Conservation (phyloP, 2,888 invertebrate species). For the Ectemnius cavifrons region DNA sequence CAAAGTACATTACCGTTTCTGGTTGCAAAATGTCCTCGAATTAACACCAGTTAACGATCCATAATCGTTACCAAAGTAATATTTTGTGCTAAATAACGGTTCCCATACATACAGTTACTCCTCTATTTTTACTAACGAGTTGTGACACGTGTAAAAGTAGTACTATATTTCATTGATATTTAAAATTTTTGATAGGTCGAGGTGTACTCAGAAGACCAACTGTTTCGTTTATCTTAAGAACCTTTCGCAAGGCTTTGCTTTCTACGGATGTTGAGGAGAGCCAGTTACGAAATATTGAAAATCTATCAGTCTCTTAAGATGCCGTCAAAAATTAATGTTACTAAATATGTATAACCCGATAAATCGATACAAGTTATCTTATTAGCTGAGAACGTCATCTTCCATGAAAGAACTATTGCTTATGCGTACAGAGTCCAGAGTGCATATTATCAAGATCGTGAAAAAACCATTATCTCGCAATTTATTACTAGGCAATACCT, state of each 20-base stretch:
- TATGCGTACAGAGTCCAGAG: no score
- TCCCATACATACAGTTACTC: slow-evolving; percentile 45
- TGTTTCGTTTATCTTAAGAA: slow-evolving; percentile 14
- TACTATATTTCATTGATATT: slow-evolving; percentile 43
- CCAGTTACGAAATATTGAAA: slow-evolving; percentile 17
- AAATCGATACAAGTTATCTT: no score
- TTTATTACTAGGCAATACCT: slow-evolving; percentile 33
- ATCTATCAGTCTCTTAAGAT: slow-evolving; percentile 18
- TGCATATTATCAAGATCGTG: no score
- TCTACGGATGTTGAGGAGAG: slow-evolving; percentile 3
- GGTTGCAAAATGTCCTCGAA: slow-evolving; percentile 55
- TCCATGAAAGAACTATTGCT: no score
- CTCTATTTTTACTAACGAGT: slow-evolving; percentile 60
- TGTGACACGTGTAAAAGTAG: slow-evolving; percentile 44
- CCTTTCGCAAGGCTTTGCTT: slow-evolving; percentile 25
- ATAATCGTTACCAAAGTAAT: slow-evolving; percentile 57
- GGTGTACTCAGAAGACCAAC: slow-evolving; percentile 28
- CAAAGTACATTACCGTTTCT: slow-evolving; percentile 67
- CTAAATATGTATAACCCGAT: slow-evolving; percentile 1
- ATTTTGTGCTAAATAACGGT: slow-evolving; percentile 51
- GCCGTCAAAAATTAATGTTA: slow-evolving; percentile 10
- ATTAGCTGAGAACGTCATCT: no score
- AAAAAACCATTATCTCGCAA: slow-evolving; percentile 6
- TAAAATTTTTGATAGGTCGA: slow-evolving; percentile 38
- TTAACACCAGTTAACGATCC: slow-evolving; percentile 53